A percentile compares a stretch with the other conserved stretches of the same genome.
Evolutionary conservation across 2,113 vertebrate genomes (phyloP).

Genomic region (Perca fluviatilis): DNA sequence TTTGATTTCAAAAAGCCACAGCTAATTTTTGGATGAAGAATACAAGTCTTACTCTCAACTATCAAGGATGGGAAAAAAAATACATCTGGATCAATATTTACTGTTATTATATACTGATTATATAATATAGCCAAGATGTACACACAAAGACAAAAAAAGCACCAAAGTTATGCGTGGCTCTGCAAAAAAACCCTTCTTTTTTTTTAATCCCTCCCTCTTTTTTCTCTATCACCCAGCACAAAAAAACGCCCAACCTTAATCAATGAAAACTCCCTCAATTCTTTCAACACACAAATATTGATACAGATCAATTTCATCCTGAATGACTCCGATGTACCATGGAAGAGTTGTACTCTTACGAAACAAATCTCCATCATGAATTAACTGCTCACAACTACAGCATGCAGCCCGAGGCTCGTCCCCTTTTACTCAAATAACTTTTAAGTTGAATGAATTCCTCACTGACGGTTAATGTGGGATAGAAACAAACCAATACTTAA

Average conservation of each 20-base stretch:
- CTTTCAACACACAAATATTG: slow-evolving; percentile 4
- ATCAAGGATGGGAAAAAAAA: background rate
- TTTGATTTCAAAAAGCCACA: background rate
- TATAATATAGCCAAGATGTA: background rate
- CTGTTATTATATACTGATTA: slow-evolving; percentile 2
- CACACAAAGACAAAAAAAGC: slow-evolving; percentile 13
- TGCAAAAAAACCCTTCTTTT: background rate
- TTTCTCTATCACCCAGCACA: background rate
- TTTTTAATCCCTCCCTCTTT: background rate
- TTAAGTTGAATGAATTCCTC: slow-evolving; percentile 34
- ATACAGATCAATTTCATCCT: slow-evolving; percentile 7
- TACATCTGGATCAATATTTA: background rate
- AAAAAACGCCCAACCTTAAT: slow-evolving; percentile 11
- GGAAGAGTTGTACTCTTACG: background rate
- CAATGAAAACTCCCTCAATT: slow-evolving; percentile 43
- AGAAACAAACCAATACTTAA: background rate
- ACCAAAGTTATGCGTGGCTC: slow-evolving; percentile 20
- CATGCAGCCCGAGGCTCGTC: slow-evolving; percentile 15
- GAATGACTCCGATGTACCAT: background rate
- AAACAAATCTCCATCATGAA: slow-evolving; percentile 20
- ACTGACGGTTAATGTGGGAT: background rate
- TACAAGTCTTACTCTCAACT: background rate
- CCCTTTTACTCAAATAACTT: slow-evolving; percentile 49
- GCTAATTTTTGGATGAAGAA: background rate
- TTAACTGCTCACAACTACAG: background rate